These are phyloP conservation scores for Notocelia uddmanniana DNA, from an alignment of 2,888 invertebrate genomes.

Conservation along the genomic window DNA sequence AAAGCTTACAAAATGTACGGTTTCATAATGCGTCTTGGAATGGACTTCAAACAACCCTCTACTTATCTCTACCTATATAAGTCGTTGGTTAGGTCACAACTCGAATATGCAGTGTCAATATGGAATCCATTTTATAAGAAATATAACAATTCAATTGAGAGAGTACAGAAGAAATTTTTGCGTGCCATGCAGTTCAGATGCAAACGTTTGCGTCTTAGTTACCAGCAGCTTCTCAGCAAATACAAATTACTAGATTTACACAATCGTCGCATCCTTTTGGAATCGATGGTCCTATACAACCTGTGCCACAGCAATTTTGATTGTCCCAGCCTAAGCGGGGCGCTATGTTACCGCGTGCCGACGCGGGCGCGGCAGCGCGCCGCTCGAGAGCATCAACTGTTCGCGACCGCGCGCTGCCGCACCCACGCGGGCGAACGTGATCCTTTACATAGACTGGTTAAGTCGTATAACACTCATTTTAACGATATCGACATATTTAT, in stretches of 20 bases:
- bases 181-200: background rate
- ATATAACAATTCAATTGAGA: background rate
- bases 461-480: no score
- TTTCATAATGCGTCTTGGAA: background rate
- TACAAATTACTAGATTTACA: background rate
- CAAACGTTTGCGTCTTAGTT: background rate
- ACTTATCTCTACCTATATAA: background rate
- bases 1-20: background rate
- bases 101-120: background rate
- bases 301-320: no score
- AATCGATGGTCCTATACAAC: no score
- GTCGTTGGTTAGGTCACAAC: background rate
- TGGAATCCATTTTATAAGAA: background rate
- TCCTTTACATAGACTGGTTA: no score
- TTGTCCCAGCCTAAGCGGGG: no score
- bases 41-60: background rate
- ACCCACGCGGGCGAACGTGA: no score
- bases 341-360: no score
- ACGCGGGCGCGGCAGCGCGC: no score
- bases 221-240: background rate
- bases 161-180: background rate
- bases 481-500: no score
- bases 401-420: no score
- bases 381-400: no score
- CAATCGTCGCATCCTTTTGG: background rate